Conservation (phyloP, 2,888 invertebrate genomes). For the Operophtera brumata region DNA sequence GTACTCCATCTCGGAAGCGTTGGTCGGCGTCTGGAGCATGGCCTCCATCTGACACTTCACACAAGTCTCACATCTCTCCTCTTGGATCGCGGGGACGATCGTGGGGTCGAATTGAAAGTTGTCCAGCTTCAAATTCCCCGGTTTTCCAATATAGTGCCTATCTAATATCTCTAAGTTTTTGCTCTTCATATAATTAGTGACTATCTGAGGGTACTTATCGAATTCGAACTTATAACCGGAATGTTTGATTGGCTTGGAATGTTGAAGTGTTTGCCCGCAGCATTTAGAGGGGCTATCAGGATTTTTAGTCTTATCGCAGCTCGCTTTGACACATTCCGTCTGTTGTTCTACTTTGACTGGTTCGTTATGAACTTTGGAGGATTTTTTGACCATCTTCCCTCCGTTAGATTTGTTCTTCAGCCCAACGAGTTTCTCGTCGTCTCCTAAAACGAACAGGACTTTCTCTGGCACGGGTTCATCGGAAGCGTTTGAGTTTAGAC, state of each 20-base stretch:
- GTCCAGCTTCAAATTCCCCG: constrained; percentile 76
- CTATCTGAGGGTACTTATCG: constrained; percentile 87
- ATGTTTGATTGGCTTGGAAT: constrained; percentile 83
- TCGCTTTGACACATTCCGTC: constrained; percentile 43
- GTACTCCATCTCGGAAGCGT: constrained; percentile 86
- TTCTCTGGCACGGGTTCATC: constrained; percentile 58
- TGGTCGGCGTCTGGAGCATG: constrained; percentile 87
- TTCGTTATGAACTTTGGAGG: constrained; percentile 57
- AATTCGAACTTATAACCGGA: constrained; percentile 88
- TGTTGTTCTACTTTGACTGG: constrained; percentile 39
- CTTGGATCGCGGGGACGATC: constrained; percentile 67
- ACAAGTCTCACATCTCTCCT: constrained; percentile 78
- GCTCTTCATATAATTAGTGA: constrained; percentile 87
- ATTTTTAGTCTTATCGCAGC: constrained; percentile 44
- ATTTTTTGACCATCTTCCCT: constrained; percentile 67
- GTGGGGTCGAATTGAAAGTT: constrained; percentile 77
- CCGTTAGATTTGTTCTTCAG: constrained; percentile 79
- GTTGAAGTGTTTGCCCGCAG: constrained; percentile 77
- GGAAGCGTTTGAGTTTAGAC: constrained; percentile 58
- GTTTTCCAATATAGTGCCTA: constrained; percentile 81
- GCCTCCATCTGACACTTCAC: constrained; percentile 78
- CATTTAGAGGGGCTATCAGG: constrained; percentile 66
- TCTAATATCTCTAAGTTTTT: constrained; percentile 84
- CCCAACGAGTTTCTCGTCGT: constrained; percentile 84
- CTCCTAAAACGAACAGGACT: constrained; percentile 86